Evolutionary conservation across 2,888 invertebrate species (phyloP).

Genomic region (Eupithecia subumbrata): DNA sequence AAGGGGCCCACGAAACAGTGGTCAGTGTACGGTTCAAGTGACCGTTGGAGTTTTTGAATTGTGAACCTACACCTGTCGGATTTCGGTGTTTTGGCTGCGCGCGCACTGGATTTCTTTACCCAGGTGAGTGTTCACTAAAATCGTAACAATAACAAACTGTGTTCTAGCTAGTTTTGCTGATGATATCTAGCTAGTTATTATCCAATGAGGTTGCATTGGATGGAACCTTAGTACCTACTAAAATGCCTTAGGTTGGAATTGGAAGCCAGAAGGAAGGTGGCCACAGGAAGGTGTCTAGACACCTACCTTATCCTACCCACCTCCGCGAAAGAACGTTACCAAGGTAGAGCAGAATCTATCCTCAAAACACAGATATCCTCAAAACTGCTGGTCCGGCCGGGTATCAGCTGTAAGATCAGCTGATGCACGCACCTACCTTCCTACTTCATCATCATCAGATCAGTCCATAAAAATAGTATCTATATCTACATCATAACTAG

Average conservation of each 20-base stretch:
- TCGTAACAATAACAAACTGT: slow-evolving; percentile 23
- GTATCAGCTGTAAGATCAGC: too few species aligned
- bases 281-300: slow-evolving; percentile 38
- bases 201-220: too few species aligned
- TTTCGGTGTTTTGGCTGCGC: slow-evolving; percentile 80
- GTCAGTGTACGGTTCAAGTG: slow-evolving; percentile 38
- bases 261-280: not conserved
- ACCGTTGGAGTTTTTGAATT: slow-evolving; percentile 56
- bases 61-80: slow-evolving; percentile 80
- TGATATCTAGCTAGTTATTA: not conserved
- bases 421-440: too few species aligned
- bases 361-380: too few species aligned
- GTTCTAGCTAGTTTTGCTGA: slow-evolving; percentile 3
- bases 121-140: slow-evolving; percentile 64
- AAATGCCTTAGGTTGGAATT: not conserved
- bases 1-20: slow-evolving; percentile 58
- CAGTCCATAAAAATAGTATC: too few species aligned
- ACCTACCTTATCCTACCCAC: not conserved
- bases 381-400: too few species aligned
- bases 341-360: too few species aligned
- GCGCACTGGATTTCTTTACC: slow-evolving; percentile 76
- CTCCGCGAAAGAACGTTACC: too few species aligned
- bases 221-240: too few species aligned
- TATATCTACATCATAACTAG: too few species aligned
- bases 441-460: too few species aligned